Conservation (phyloP, 1,140 invertebrate genomes). For the Mylabris phalerata region DNA sequence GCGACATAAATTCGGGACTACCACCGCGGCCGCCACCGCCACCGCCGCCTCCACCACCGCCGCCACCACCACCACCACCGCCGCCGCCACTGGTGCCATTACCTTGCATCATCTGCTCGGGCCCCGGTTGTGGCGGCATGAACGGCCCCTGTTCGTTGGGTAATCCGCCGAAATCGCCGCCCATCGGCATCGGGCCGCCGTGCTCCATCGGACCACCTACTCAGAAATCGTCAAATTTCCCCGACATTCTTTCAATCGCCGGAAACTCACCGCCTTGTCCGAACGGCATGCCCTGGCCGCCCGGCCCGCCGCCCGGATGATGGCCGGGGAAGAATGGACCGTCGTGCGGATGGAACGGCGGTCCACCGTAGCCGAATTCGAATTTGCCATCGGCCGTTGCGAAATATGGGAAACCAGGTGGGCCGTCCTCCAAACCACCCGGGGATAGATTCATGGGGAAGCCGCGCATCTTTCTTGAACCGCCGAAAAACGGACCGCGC, state of each 20-base stretch:
- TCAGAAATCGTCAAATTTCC: slow-evolving; percentile 17
- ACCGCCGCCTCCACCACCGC: slow-evolving; percentile 45
- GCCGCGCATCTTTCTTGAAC: slow-evolving; percentile 81
- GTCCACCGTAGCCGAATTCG: slow-evolving; percentile 81
- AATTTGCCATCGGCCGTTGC: slow-evolving; percentile 75
- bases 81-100: slow-evolving; percentile 44
- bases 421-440: slow-evolving; percentile 70
- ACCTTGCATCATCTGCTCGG: slow-evolving; percentile 41
- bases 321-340: slow-evolving; percentile 72
- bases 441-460: slow-evolving; percentile 86
- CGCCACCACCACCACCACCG: slow-evolving; percentile 41
- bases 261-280: slow-evolving; percentile 56
- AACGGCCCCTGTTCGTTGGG: slow-evolving; percentile 56
- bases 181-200: slow-evolving; percentile 59
- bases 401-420: slow-evolving; percentile 79
- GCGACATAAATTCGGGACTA: slow-evolving; percentile 48
- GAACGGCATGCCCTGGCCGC: slow-evolving; percentile 67
- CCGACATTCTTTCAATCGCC: neutral
- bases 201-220: slow-evolving; percentile 61
- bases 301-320: slow-evolving; percentile 65
- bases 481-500: slow-evolving; percentile 80
- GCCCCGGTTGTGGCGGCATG: slow-evolving; percentile 53
- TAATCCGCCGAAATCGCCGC: slow-evolving; percentile 53
- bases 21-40: slow-evolving; percentile 40
- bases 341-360: slow-evolving; percentile 80